phyloP scores from a whole-genome alignment of 2,888 invertebrate species.

The Dryococelus australis region DNA sequence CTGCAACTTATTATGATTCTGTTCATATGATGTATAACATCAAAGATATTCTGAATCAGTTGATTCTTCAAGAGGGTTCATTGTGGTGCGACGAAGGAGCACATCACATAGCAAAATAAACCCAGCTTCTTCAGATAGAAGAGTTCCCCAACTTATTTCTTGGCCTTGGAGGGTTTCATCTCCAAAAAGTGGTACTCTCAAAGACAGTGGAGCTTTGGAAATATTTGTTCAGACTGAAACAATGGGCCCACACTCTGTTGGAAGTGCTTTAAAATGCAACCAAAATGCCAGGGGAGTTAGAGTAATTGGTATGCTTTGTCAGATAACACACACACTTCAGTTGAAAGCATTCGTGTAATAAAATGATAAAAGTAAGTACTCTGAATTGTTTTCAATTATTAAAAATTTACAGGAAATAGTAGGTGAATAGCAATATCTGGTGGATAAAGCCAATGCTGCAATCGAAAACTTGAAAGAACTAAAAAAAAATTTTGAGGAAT shows the following conservation, averaged over 20 bases:
- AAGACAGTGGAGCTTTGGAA: not conserved
- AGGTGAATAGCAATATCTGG: not conserved
- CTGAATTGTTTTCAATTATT: not conserved
- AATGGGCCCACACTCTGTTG: not conserved
- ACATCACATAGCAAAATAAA: not conserved
- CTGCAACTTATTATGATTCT: constrained; percentile 17
- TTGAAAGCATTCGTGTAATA: not conserved
- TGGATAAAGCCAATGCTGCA: not conserved
- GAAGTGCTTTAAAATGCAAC: not conserved
- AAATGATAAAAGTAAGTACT: not conserved
- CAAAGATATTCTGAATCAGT: not conserved
- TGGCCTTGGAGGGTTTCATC: not conserved
- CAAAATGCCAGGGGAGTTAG: not conserved
- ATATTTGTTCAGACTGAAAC: not conserved
- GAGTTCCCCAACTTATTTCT: not conserved
- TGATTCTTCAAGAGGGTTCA: not conserved
- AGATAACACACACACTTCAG: constrained; percentile 12
- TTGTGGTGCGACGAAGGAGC: not conserved
- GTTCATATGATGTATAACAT: not conserved
- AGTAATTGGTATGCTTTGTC: not conserved
- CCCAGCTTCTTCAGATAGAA: not conserved
- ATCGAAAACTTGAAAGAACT: constrained; percentile 1
- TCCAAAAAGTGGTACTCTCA: not conserved
- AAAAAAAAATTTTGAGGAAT: not conserved
- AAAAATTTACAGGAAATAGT: not conserved